Evolutionary conservation across 2,113 vertebrate genomes (phyloP), one percentile per base, ranked within the genome.

Genomic region (Gasterosteus aculeatus): DNA sequence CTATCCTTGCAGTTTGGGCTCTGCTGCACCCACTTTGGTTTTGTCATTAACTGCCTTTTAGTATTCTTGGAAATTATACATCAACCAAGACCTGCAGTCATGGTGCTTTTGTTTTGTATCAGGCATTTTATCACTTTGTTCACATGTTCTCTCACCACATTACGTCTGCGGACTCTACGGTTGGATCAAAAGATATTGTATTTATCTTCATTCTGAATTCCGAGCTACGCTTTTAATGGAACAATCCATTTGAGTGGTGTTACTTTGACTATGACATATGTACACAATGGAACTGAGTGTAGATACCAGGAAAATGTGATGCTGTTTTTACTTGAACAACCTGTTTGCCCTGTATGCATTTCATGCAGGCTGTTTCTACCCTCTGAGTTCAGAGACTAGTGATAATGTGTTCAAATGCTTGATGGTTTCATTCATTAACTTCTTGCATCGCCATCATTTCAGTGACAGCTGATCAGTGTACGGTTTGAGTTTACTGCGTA

Each of bases 391-490:
- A 47, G 33, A 51, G 51, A 39, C 5, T 7, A 6, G 29, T 10
- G 10, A 42, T 51, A 33, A 16, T 38, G 35, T 51, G 44, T 42
- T 61, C n/a, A 26, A 14, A 18, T 69, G 2, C 16, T 16, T 60
- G 41, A 59, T 65, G 35, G 31, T 57, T 60, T 54, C 6, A 47
- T 59, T 58, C 31, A n/a, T 35, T 38, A 42, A 59, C 16, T 18
- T 9, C 33, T 54, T 42, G 61, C 26, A 35, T 44, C 12, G 10
- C 0, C 14, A 7, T 29, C n/a, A 18, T 11, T 33, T 63, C 12
- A 42, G 83, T 68, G 47, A 75, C 70, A 78, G 67, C 31, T 49
- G 41, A 39, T 64, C 18, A 41, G 29, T 15, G 59, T 39, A 0
- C 5, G 31, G 14, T 62, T 1, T 71, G 22, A 60, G 33, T 12